Base-by-base conservation (phyloP, 2,797 vertebrate species). In the Gymnopithys bicolor region DNA sequence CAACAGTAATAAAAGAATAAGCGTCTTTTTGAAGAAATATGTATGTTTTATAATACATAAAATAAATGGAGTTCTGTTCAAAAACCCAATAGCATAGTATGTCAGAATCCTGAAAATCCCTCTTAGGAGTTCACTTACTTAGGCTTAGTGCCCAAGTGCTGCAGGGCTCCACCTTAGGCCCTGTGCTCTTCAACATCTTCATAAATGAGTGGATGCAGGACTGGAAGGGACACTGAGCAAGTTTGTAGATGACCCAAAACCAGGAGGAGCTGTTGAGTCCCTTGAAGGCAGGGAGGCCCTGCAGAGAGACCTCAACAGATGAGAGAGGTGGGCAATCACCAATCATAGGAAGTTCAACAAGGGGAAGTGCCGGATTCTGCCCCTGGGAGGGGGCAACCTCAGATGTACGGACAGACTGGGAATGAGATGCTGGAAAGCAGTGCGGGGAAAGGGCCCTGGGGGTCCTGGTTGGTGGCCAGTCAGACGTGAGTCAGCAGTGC, bases 91-190 rank as follows among this genome's bases (percentile, higher is more conserved):
- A 69, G 35, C 45, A 71, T 53, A 51, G 87, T 66, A 85, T 70
- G 49, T 59, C 82, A 75, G 78, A 51, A 91, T 63, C 49, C 71
- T 95, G 66, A 94, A 76, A 68, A 79, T 80, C 35, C 60, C n/a
- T 91, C 56, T 90, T 51, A 80, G 35, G 30, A 93, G 27, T 66
- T 92, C 53, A 41, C 41, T 41, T 41, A 87, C 43, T 75, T 93
- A 69, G n/a, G 18, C 62, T 80, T 66, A 69, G 35, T 64, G 58
- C 66, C 74, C 55, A 55, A 19, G 14, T 49, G 32, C 64, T 78
- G 41, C 49, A 48, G 66, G 74, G 49, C 41, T 75, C 41, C 32
- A 17, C 55, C 48, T 68, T 55, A 27, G 53, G 51, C 33, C 21
- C 53, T 53, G 55, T 35, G 22, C 48, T 55, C 55, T 88, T 75